phyloP scores from a whole-genome alignment of 2,113 vertebrate species.

The Muscicapa adusta region DNA sequence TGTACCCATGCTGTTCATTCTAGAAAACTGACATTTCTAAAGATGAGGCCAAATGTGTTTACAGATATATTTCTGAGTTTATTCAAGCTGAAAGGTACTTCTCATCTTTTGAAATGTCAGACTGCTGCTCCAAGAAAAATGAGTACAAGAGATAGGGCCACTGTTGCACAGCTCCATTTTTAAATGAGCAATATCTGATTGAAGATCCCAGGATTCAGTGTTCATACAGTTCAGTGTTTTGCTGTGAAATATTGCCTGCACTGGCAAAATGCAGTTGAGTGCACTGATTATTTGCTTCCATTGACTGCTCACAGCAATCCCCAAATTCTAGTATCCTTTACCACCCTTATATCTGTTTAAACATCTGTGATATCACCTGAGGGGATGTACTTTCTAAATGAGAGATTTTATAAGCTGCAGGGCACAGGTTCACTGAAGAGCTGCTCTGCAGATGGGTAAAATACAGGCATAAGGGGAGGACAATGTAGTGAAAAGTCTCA shows the following conservation, averaged over 20 bases:
- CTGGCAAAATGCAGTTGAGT: not conserved
- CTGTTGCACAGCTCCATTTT: conserved; percentile 47
- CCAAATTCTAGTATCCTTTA: not conserved
- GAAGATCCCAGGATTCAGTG: not conserved
- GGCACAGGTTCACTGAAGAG: not conserved
- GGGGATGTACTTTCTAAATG: not conserved
- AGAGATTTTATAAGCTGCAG: not conserved
- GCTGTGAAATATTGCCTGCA: not conserved
- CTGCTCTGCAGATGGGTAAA: not conserved
- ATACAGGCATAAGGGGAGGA: not conserved
- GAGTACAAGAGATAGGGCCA: conserved; percentile 35
- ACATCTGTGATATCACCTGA: not conserved
- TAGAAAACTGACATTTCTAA: conserved; percentile 59
- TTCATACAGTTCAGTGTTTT: not conserved
- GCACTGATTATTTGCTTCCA: not conserved
- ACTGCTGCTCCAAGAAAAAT: conserved; percentile 39
- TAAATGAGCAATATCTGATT: conserved; percentile 39
- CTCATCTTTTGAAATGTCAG: conserved; percentile 65
- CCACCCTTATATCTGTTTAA: not conserved
- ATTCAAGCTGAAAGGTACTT: conserved; percentile 63
- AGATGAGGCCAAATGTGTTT: conserved; percentile 61
- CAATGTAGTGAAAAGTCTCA: not conserved
- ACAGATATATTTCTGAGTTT: conserved; percentile 52
- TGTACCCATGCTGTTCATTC: conserved; percentile 17
- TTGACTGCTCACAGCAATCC: not conserved